Evolutionary conservation across 2,113 vertebrate genomes (phyloP).

Genomic region (Hydropotes inermis): DNA sequence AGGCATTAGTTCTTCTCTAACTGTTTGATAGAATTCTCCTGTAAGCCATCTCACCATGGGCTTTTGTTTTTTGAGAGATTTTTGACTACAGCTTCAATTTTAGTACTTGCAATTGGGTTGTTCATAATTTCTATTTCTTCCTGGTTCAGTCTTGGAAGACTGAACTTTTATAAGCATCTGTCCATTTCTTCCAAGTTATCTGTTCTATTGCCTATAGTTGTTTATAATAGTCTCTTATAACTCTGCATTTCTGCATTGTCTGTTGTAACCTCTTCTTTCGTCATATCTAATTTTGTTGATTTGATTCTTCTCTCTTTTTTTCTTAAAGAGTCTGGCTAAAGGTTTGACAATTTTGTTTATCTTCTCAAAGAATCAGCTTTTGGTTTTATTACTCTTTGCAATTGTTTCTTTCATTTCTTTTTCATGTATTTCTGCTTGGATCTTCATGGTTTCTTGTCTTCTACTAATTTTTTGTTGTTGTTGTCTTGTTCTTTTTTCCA

Average conservation of each 20-base stretch:
- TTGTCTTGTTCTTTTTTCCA: not conserved
- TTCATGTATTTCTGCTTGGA: not conserved
- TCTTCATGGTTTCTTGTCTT: not conserved
- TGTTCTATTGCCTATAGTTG: not conserved
- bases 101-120: not conserved
- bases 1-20: not conserved
- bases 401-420: not conserved
- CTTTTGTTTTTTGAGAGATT: not conserved
- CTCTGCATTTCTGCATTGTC: not conserved
- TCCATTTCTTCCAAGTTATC: not conserved
- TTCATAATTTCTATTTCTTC: not conserved
- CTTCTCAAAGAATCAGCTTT: not conserved
- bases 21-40: not conserved
- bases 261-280: not conserved
- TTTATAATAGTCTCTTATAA: not conserved
- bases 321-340: not conserved
- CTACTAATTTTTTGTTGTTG: not conserved
- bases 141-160: not conserved
- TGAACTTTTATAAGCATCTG: not conserved
- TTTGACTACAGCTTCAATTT: not conserved
- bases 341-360: not conserved
- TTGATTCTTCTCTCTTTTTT: not conserved
- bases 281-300: not conserved
- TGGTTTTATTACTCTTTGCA: not conserved
- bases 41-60: not conserved